Base-by-base conservation (phyloP, 1,140 invertebrate species). In the Heliconius hermathena region DNA sequence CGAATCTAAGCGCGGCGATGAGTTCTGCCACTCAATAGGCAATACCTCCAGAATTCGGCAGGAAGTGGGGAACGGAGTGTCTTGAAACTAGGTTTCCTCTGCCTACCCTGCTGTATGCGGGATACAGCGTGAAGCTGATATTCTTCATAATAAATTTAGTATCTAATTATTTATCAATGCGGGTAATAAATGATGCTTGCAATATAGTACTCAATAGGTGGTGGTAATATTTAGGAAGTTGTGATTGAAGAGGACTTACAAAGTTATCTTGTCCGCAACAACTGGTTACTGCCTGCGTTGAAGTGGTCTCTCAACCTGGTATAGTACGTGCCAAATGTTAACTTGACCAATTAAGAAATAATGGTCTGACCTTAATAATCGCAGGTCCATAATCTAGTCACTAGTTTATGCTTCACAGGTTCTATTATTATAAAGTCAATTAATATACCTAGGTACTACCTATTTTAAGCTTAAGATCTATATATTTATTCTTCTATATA, bases 261-360 rank as follows among this genome's bases (percentile, higher is more conserved):
- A 66, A 66, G 60, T 60, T 8, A 26, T 22, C 57, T 26, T 13
- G 57, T 66, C 60, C 60, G 60, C 60, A 66, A 66, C 60, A 29
- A 66, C 60, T 66, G 26, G 60, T 66, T 66, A 66, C 60, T 29
- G 60, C 11, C 60, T 66, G 60, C n/a, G 26, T 66, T 66, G 60
- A 29, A 79, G 75, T 78, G 81, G 84, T 74, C 82, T 76, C 79
- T 86, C 83, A 83, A 84, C 83, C 85, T 85, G 83, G 87, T 85
- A 81, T 85, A 83, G 87, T 85, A 87, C 90, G 90, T 92, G 90
- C 90, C 86, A 83, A 89, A 87, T 80, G 85, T 85, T 90, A 92
- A 92, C 88, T 89, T 84, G 80, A 86, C 86, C 87, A 92, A 92
- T 92, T 87, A 71, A 76, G 74, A 76, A 49, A 54, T 71, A 71